These are phyloP conservation scores for Macrophya annulata DNA, from an alignment of 2,888 invertebrate species.

Conservation along the genomic window DNA sequence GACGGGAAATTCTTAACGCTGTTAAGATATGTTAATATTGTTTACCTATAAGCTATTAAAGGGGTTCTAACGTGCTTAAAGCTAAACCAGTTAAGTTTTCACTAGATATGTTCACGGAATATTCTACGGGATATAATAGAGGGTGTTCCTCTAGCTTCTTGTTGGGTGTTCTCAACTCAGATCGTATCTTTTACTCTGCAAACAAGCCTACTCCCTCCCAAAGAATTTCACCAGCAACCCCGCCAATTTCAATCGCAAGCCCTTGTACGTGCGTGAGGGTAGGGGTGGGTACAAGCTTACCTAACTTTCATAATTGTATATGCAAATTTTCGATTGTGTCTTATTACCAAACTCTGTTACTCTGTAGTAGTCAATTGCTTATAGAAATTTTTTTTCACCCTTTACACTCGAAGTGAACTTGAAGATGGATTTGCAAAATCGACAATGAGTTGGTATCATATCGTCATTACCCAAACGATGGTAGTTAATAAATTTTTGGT, in stretches of 20 bases:
- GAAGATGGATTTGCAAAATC: background rate
- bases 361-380: background rate
- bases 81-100: conserved; percentile 80
- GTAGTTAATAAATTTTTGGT: conserved; percentile 1
- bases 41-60: conserved; percentile 80
- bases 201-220: conserved; percentile 21
- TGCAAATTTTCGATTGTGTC: conserved; percentile 38
- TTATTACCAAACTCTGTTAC: conserved; percentile 1
- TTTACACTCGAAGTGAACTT: background rate
- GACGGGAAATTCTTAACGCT: conserved; percentile 78
- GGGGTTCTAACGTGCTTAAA: conserved; percentile 78
- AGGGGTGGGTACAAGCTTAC: conserved; percentile 15
- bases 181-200: conserved; percentile 51
- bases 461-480: background rate
- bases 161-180: conserved; percentile 55
- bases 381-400: background rate
- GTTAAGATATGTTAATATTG: conserved; percentile 80
- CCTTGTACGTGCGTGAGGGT: conserved; percentile 19
- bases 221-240: conserved; percentile 46
- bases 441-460: background rate
- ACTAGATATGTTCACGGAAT: conserved; percentile 74
- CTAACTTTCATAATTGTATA: conserved; percentile 16
- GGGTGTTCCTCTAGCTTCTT: conserved; percentile 50
- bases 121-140: conserved; percentile 71
- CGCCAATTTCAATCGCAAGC: conserved; percentile 44